These are phyloP conservation scores for Merodon equestris DNA, from an alignment of 2,888 invertebrate species.

Conservation along the genomic window DNA sequence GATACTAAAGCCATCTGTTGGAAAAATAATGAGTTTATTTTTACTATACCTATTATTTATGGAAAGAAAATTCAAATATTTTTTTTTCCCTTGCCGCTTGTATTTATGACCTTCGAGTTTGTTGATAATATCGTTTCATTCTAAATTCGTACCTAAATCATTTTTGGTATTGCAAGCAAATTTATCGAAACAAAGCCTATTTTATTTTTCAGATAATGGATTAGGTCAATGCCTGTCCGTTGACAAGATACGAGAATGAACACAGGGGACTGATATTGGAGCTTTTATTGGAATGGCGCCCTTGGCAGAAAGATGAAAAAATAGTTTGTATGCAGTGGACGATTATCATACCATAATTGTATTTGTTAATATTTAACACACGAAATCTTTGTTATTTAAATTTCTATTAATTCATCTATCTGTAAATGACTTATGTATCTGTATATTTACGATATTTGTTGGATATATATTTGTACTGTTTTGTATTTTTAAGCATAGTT, in stretches of 20 bases:
- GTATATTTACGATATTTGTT: background rate
- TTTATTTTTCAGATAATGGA: constrained; percentile 38
- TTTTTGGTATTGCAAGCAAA: too few species aligned
- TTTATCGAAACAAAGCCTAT: background rate
- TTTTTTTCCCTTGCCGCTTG: too few species aligned
- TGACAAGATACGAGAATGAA: constrained; percentile 25
- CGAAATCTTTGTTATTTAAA: constrained; percentile 13
- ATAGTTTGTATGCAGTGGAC: constrained; percentile 24
- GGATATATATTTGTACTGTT: background rate
- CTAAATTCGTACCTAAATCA: too few species aligned
- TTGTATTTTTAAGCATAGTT: constrained; percentile 15
- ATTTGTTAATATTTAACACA: constrained; percentile 67
- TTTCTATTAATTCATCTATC: constrained; percentile 7
- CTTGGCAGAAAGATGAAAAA: constrained; percentile 30
- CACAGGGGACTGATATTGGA: constrained; percentile 21
- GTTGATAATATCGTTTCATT: too few species aligned
- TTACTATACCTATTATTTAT: too few species aligned
- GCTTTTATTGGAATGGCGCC: constrained; percentile 17
- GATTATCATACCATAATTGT: constrained; percentile 53
- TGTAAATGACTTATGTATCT: background rate
- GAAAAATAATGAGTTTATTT: too few species aligned
- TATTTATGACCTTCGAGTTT: too few species aligned
- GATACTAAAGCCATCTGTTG: too few species aligned
- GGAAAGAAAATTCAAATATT: too few species aligned
- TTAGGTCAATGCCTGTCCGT: constrained; percentile 37